Percentiles rank a stretch among this genome's conserved stretches.
phyloP scores from a whole-genome alignment of 2,113 vertebrate species.

The Solea senegalensis region DNA sequence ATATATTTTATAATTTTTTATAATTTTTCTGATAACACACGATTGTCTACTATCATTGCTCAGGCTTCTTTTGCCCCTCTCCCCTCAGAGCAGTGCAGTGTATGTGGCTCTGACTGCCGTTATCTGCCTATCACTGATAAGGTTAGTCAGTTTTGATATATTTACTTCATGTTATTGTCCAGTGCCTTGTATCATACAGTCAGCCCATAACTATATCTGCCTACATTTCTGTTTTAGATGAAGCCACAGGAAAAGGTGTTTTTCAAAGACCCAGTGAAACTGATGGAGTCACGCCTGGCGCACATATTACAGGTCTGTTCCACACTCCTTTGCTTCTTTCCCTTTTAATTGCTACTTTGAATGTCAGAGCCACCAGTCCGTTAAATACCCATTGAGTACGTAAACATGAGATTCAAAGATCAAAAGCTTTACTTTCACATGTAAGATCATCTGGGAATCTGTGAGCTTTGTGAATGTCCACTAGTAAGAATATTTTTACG shows the following conservation, averaged over 20 bases:
- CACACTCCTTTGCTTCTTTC: background rate
- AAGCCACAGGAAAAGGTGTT: slow-evolving; percentile 87
- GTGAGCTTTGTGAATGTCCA: background rate
- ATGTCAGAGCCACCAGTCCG: slow-evolving; percentile 28
- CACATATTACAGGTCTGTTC: slow-evolving; percentile 84
- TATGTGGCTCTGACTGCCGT: slow-evolving; percentile 84
- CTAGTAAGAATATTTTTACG: background rate
- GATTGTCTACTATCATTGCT: background rate
- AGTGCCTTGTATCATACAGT: background rate
- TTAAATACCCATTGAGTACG: background rate
- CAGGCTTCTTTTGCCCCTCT: background rate
- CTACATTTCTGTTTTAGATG: slow-evolving; percentile 77
- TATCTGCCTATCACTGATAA: slow-evolving; percentile 85
- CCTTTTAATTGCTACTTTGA: slow-evolving; percentile 20
- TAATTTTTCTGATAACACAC: no score
- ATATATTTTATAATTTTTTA: no score
- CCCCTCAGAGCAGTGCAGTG: slow-evolving; percentile 82
- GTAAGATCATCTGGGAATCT: background rate
- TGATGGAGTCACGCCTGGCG: slow-evolving; percentile 79
- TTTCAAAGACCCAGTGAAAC: slow-evolving; percentile 85
- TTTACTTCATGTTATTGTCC: background rate
- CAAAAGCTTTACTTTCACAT: slow-evolving; percentile 12
- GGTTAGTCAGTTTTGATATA: slow-evolving; percentile 72
- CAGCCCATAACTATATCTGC: background rate
- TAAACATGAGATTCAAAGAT: background rate